A percentile compares a stretch with the other conserved stretches of the same genome.
Evolutionary conservation across 2,797 vertebrate species (phyloP).

Genomic region (Spinus pinus): DNA sequence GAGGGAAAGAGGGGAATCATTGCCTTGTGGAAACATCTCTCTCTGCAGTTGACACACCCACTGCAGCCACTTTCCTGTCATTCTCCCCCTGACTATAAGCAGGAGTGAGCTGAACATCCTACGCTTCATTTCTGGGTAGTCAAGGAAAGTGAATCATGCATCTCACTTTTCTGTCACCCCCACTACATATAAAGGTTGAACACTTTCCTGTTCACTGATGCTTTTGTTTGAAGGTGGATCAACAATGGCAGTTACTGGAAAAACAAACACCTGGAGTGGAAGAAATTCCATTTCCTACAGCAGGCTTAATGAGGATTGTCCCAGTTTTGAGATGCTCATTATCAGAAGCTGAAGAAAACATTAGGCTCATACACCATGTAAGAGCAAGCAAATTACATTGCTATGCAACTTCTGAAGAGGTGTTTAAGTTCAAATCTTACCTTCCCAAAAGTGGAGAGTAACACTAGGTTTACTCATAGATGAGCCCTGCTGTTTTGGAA

Average conservation of each 20-base stretch:
- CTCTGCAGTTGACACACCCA: not conserved
- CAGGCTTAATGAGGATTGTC: not conserved
- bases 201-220: not conserved
- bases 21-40: not conserved
- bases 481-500: not conserved
- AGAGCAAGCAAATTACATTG: not conserved
- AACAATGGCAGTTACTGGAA: not conserved
- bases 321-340: not conserved
- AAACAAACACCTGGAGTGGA: rapidly evolving
- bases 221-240: not conserved
- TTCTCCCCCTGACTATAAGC: not conserved
- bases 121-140: not conserved
- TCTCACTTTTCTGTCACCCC: not conserved
- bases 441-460: not conserved
- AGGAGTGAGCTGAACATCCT: not conserved
- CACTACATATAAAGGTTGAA: not conserved
- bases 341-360: not conserved
- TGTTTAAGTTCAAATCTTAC: not conserved
- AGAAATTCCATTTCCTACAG: not conserved
- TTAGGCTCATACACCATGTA: not conserved
- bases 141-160: not conserved
- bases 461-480: not conserved
- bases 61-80: not conserved
- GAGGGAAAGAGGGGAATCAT: not conserved
- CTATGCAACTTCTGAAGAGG: not conserved